Base-by-base conservation (phyloP, 2,113 vertebrate genomes). In the Meriones unguiculatus region DNA sequence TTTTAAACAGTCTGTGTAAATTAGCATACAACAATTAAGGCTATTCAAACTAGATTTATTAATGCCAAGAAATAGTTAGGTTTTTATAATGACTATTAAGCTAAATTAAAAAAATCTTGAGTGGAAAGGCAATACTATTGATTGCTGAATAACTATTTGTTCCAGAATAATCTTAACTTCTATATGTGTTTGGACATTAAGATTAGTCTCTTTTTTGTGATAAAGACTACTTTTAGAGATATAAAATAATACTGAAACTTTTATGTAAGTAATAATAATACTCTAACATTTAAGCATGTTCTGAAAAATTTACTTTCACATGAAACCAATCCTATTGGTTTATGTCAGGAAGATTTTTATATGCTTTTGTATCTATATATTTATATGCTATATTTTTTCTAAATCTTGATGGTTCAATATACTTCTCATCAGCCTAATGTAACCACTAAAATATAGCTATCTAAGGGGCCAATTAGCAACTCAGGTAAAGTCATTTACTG, bases 31-130 rank as follows among this genome's bases (percentile, higher is more conserved):
- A 69, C 35, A 87, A 82, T 72, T 87, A 89, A 32, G 12, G 65
- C 22, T 67, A 57, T 89, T 86, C 28, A 25, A 88, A 69, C 22
- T 73, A 95, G 25, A 87, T 20, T 80, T 28, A 59, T 92, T 64
- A 94, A 75, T 87, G 6, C 28, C 41, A 72, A 77, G 12, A 90
- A 78, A 54, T 67, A 67, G 30, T 84, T 87, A 88, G 2, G 5
- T 25, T 88, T 87, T 81, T 6, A 91, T 41, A 14, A 65, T 81
- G 52, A 90, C 59, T 90, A 91, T 54, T 91, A 88, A 76, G 65
- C 15, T 64, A 81, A 75, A 70, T 25, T 78, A 69, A 89, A 86
- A 86, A 90, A 62, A n/a, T 59, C n/a, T 32, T 88, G 13, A 7
- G 3, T 76, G 0, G 18, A 65, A 87, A 93, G 30, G 80, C 12